These are phyloP conservation scores for Sturnira hondurensis DNA, from an alignment of 2,113 vertebrate species.

Conservation along the genomic window DNA sequence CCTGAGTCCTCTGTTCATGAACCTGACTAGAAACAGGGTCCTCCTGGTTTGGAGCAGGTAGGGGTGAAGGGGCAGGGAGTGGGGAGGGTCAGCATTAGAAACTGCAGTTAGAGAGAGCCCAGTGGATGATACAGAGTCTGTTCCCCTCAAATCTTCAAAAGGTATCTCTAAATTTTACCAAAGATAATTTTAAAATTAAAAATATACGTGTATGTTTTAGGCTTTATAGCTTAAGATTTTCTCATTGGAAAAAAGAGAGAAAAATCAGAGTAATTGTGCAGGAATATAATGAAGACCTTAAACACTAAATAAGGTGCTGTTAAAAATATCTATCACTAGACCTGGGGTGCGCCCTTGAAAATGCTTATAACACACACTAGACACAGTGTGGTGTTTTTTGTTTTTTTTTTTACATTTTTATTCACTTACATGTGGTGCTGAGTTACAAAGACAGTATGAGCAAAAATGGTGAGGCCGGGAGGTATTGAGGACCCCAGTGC, in stretches of 20 bases:
- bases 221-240: not conserved
- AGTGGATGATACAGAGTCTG: not conserved
- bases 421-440: not conserved
- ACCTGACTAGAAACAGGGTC: not conserved
- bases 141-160: not conserved
- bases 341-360: not conserved
- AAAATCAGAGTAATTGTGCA: not conserved
- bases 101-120: not conserved
- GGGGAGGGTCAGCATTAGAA: not conserved
- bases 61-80: fast-evolving
- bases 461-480: not conserved
- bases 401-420: not conserved
- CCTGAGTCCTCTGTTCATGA: not conserved
- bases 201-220: not conserved
- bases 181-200: not conserved
- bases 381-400: too few relatives aligned
- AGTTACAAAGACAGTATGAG: not conserved
- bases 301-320: not conserved
- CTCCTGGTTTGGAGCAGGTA: not conserved
- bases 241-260: not conserved
- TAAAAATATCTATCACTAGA: not conserved
- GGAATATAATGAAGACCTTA: not conserved
- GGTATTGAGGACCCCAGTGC: not conserved
- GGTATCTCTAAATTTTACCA: not conserved
- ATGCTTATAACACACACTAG: not conserved